These are phyloP conservation scores for Eupithecia insigniata DNA, from an alignment of 2,888 invertebrate species.

Conservation along the genomic window DNA sequence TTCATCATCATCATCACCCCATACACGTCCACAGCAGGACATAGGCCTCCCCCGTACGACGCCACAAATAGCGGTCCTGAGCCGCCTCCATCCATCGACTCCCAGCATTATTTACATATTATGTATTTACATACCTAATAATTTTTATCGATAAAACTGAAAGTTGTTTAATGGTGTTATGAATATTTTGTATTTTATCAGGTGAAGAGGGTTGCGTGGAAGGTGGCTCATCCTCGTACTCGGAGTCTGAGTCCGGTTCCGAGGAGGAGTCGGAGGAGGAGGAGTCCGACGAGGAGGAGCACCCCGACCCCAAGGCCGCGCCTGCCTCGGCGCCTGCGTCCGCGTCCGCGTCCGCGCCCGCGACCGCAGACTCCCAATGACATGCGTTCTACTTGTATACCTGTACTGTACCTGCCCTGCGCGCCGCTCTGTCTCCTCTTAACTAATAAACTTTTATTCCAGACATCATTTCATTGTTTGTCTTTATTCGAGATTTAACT, in stretches of 20 bases:
- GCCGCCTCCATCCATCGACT: no score
- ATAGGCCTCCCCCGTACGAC: no score
- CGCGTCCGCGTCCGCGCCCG: neutral
- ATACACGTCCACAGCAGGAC: no score
- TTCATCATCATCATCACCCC: no score
- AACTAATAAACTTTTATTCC: neutral
- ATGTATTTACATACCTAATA: no score
- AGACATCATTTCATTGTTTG: neutral
- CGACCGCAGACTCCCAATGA: neutral
- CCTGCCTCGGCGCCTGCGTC: slow-evolving; percentile 1
- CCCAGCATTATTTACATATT: no score
- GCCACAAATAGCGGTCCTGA: no score
- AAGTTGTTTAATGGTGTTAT: no score
- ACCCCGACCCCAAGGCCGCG: slow-evolving; percentile 23
- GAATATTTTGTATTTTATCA: slow-evolving; percentile 9
- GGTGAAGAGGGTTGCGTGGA: slow-evolving; percentile 82
- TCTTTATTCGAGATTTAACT: neutral
- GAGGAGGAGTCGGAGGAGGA: slow-evolving; percentile 63
- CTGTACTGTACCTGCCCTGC: neutral
- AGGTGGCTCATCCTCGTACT: slow-evolving; percentile 71
- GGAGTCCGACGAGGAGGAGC: slow-evolving; percentile 40
- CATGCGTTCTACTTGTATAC: neutral
- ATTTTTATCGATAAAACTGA: no score
- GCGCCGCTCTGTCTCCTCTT: neutral
- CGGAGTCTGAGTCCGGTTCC: slow-evolving; percentile 78